Conservation (phyloP, 2,888 invertebrate species). For the Catonia carolina region DNA sequence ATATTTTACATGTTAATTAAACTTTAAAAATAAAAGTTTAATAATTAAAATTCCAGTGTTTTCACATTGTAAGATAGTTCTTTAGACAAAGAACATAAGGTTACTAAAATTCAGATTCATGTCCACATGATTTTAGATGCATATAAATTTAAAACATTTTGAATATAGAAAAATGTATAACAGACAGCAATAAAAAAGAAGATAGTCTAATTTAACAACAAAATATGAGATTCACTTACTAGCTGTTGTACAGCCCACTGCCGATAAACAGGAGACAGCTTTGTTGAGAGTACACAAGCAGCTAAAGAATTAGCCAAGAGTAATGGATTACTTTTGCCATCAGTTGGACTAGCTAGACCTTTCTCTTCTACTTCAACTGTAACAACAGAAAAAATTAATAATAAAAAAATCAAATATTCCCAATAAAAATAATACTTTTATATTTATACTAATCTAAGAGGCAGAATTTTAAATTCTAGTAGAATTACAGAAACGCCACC, state of each 20-base stretch:
- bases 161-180: neutral
- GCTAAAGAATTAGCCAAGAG: slow-evolving; percentile 54
- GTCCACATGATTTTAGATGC: too few species aligned
- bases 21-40: too few species aligned
- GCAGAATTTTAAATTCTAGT: neutral
- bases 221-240: slow-evolving; percentile 44
- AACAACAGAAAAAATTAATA: neutral
- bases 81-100: too few species aligned
- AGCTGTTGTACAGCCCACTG: slow-evolving; percentile 57
- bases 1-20: too few species aligned
- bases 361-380: slow-evolving; percentile 24
- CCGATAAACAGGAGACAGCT: slow-evolving; percentile 46
- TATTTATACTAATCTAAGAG: neutral
- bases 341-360: slow-evolving; percentile 29
- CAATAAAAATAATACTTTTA: neutral
- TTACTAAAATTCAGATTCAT: too few species aligned
- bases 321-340: slow-evolving; percentile 40
- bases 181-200: neutral
- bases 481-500: too few species aligned
- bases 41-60: too few species aligned
- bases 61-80: too few species aligned
- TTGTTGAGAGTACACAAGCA: slow-evolving; percentile 51
- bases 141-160: neutral
- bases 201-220: too few species aligned
- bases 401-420: neutral